Evolutionary conservation across 1,140 invertebrate species (phyloP).

Genomic region (Lethrus apterus): DNA sequence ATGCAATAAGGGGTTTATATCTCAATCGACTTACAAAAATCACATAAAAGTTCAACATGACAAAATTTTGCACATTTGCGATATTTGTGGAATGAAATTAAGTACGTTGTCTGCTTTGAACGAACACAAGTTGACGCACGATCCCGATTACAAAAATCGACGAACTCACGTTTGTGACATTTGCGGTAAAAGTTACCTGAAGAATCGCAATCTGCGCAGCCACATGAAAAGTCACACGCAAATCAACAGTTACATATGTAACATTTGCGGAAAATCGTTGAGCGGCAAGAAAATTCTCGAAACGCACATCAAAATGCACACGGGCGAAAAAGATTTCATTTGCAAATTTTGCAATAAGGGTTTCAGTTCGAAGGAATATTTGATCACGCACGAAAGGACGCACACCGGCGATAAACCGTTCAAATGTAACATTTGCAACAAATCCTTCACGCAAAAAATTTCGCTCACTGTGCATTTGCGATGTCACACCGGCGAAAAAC

Average conservation of each 20-base stretch:
- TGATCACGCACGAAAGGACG: conserved; percentile 66
- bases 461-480: conserved; percentile 45
- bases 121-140: conserved; percentile 28
- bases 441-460: conserved; percentile 61
- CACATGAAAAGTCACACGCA: conserved; percentile 39
- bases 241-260: conserved; percentile 54
- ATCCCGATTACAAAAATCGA: conserved; percentile 23
- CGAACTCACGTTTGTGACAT: conserved; percentile 29
- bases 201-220: conserved; percentile 15
- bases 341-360: conserved; percentile 39
- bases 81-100: conserved; percentile 27
- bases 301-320: conserved; percentile 33
- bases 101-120: conserved; percentile 24
- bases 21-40: conserved; percentile 22
- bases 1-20: conserved; percentile 30
- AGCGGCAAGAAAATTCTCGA: conserved; percentile 27
- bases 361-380: conserved; percentile 61
- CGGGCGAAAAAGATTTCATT: conserved; percentile 33
- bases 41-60: conserved; percentile 27
- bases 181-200: conserved; percentile 31
- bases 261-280: conserved; percentile 44
- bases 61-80: conserved; percentile 27
- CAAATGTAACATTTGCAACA: conserved; percentile 62
- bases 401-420: conserved; percentile 72
- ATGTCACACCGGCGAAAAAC: conserved; percentile 65